A percentile compares a stretch with the other conserved stretches of the same genome.
phyloP scores from a whole-genome alignment of 2,113 vertebrate genomes.

The Sula dactylatra region DNA sequence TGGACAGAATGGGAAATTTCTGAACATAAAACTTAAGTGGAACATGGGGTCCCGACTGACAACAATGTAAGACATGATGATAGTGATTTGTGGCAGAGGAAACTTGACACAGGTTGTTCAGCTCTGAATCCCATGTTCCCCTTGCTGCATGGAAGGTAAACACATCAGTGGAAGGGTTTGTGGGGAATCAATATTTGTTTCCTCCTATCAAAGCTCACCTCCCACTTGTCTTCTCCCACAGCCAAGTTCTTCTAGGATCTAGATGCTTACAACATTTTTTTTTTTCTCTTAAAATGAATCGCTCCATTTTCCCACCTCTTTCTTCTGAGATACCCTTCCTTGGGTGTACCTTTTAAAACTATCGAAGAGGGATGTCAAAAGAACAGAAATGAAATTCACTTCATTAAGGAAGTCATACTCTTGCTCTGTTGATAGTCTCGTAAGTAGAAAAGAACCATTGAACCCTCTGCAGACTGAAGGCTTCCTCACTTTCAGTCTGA shows the following conservation, averaged over 20 bases:
- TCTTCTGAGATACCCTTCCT: background rate
- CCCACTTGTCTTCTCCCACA: background rate
- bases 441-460: background rate
- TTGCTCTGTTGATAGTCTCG: background rate
- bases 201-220: background rate
- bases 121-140: background rate
- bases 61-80: background rate
- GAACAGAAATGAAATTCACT: background rate
- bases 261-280: background rate
- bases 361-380: background rate
- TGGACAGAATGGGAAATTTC: background rate
- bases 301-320: background rate
- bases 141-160: background rate
- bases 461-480: background rate
- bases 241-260: background rate
- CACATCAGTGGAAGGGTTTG: background rate
- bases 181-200: background rate
- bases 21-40: background rate
- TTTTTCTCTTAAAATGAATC: background rate
- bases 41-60: background rate
- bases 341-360: background rate
- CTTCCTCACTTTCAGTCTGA: background rate
- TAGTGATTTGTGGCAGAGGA: background rate
- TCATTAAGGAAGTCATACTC: background rate
- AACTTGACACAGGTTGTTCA: too few relatives aligned